These are phyloP conservation scores for Helicolenus hilgendorfi DNA, from an alignment of 2,797 vertebrate genomes.

Conservation along the genomic window DNA sequence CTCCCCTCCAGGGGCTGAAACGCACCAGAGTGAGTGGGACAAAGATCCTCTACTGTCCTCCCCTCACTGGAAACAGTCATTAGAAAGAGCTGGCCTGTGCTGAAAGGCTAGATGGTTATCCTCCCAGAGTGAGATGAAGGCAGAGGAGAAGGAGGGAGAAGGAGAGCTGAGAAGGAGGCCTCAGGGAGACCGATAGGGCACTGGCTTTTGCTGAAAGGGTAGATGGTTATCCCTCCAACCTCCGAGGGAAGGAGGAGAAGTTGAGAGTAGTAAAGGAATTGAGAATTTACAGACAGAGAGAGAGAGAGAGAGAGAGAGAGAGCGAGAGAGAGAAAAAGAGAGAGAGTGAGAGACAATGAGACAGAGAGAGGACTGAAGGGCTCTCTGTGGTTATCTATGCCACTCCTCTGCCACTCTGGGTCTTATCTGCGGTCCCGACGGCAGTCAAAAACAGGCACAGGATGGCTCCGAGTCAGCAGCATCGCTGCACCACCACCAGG, in stretches of 20 bases:
- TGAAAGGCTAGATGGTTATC: constrained; percentile 85
- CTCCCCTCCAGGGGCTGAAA: constrained; percentile 10
- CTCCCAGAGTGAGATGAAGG: constrained; percentile 59
- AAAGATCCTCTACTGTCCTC: constrained; percentile 71
- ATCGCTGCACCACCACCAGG: background rate
- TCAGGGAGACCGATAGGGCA: constrained; percentile 66
- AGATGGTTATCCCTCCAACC: constrained; percentile 74
- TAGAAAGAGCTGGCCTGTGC: constrained; percentile 74
- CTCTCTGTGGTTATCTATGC: constrained; percentile 42
- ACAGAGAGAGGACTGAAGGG: background rate
- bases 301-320: background rate
- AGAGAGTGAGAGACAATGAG: background rate
- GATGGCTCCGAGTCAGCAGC: constrained; percentile 14
- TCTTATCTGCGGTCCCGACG: constrained; percentile 35
- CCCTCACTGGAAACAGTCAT: constrained; percentile 73
- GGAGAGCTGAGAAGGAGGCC: constrained; percentile 37
- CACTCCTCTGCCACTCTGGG: constrained; percentile 1
- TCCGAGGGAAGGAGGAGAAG: constrained; percentile 22
- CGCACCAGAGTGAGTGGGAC: constrained; percentile 34
- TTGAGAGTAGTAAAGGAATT: constrained; percentile 5
- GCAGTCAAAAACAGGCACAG: constrained; percentile 13
- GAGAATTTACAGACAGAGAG: constrained; percentile 27
- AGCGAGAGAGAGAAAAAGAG: background rate
- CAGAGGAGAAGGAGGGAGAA: constrained; percentile 43
- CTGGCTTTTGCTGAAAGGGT: constrained; percentile 76